Evolutionary conservation across 2,113 vertebrate genomes (phyloP).

Genomic region (Cairina moschata): DNA sequence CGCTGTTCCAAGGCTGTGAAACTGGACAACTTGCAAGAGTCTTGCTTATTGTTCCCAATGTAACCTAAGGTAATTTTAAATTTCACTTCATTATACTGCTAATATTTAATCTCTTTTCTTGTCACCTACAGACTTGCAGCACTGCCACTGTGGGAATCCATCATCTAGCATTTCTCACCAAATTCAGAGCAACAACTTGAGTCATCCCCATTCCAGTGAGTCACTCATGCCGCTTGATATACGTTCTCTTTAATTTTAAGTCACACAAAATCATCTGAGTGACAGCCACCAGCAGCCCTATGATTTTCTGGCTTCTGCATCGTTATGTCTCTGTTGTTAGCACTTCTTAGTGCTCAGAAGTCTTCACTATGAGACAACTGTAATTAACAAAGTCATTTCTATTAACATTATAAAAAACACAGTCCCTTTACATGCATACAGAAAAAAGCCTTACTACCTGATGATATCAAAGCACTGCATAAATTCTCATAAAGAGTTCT

Average conservation of each 20-base stretch:
- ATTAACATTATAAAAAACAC: neutral
- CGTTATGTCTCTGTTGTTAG: constrained; percentile 36
- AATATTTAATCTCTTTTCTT: constrained; percentile 16
- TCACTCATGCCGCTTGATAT: constrained; percentile 55
- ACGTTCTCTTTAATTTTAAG: constrained; percentile 46
- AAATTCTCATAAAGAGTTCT: neutral
- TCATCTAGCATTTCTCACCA: constrained; percentile 43
- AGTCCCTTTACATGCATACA: neutral
- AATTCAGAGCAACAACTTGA: constrained; percentile 66
- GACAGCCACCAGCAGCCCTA: constrained; percentile 53
- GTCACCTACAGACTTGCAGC: constrained; percentile 31
- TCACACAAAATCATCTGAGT: constrained; percentile 46
- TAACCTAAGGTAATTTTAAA: neutral
- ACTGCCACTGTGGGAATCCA: neutral
- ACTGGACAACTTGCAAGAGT: neutral
- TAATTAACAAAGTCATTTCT: neutral
- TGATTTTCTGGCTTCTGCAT: constrained; percentile 61
- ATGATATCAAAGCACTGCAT: neutral
- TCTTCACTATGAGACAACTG: constrained; percentile 3
- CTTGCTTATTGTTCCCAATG: neutral
- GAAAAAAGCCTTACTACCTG: neutral
- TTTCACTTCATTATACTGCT: neutral
- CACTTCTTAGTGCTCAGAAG: neutral
- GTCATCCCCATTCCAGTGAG: constrained; percentile 60
- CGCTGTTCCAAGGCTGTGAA: neutral